Conservation (phyloP, 2,113 vertebrate genomes). For the Oplegnathus fasciatus region DNA sequence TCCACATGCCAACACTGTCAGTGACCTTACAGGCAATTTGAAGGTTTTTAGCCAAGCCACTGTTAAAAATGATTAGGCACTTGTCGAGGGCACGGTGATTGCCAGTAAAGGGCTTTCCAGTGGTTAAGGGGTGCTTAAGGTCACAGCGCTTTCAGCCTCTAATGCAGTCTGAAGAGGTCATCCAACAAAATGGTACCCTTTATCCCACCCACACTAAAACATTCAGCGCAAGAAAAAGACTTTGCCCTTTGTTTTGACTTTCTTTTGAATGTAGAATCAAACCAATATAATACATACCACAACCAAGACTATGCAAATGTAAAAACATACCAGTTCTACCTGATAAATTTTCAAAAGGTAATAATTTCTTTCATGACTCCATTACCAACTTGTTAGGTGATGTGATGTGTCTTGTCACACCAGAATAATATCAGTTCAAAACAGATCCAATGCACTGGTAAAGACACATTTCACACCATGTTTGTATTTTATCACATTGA, state of each 20-base stretch:
- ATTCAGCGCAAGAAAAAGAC: conserved; percentile 19
- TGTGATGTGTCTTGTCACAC: too few species aligned
- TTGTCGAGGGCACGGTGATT: conserved; percentile 50
- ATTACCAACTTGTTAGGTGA: background rate
- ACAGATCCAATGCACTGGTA: background rate
- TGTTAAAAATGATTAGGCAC: conserved; percentile 37
- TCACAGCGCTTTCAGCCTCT: conserved; percentile 49
- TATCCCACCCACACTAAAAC: conserved; percentile 43
- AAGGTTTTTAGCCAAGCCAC: conserved; percentile 45
- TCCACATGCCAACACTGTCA: background rate
- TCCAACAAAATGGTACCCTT: conserved; percentile 50
- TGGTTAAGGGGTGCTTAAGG: conserved; percentile 45
- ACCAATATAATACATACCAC: background rate
- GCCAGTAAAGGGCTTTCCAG: conserved; percentile 61
- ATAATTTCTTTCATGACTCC: background rate
- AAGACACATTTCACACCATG: background rate
- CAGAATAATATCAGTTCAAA: background rate
- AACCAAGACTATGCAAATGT: background rate
- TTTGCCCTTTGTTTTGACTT: conserved; percentile 19
- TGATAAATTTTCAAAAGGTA: background rate
- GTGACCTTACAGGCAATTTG: conserved; percentile 34
- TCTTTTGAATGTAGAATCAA: conserved; percentile 19
- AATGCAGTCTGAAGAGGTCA: conserved; percentile 62
- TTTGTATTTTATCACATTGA: background rate
- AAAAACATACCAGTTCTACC: background rate